Percentiles rank a stretch among this genome's conserved stretches.
These are phyloP conservation scores for Promerops cafer DNA, from an alignment of 2,113 vertebrate species.

Conservation along the genomic window DNA sequence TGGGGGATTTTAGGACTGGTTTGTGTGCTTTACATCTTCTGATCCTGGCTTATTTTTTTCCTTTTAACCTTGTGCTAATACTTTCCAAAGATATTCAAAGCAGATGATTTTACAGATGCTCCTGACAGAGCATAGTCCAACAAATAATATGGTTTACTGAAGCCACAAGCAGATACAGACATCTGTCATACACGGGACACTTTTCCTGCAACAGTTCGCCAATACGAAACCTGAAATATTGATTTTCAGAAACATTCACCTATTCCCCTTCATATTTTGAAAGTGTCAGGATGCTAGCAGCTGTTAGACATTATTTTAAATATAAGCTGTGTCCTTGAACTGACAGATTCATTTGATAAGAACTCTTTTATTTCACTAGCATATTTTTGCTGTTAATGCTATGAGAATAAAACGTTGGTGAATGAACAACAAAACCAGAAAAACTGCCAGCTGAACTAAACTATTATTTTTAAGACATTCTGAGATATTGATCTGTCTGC, in stretches of 20 bases:
- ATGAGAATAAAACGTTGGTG: conserved; percentile 16
- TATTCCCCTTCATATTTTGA: background rate
- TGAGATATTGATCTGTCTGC: conserved; percentile 53
- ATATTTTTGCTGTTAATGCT: conserved; percentile 17
- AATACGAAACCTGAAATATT: background rate
- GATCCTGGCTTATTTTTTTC: background rate
- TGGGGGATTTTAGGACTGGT: background rate
- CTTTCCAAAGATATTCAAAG: background rate
- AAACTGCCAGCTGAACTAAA: conserved; percentile 38
- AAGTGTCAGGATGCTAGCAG: background rate
- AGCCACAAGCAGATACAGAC: conserved; percentile 27
- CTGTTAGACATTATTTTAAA: background rate
- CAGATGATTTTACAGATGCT: conserved; percentile 26
- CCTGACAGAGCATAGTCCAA: background rate
- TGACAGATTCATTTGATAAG: background rate
- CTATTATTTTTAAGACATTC: conserved; percentile 56
- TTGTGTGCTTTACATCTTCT: background rate
- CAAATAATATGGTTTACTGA: conserved; percentile 14
- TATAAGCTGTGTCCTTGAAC: background rate
- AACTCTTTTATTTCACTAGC: background rate
- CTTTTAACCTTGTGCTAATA: background rate
- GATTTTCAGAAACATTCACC: background rate
- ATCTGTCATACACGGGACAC: background rate
- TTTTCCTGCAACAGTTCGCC: background rate
- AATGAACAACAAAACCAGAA: background rate